Conservation (phyloP, 2,797 vertebrate species). For the Heliangelus exortis region DNA sequence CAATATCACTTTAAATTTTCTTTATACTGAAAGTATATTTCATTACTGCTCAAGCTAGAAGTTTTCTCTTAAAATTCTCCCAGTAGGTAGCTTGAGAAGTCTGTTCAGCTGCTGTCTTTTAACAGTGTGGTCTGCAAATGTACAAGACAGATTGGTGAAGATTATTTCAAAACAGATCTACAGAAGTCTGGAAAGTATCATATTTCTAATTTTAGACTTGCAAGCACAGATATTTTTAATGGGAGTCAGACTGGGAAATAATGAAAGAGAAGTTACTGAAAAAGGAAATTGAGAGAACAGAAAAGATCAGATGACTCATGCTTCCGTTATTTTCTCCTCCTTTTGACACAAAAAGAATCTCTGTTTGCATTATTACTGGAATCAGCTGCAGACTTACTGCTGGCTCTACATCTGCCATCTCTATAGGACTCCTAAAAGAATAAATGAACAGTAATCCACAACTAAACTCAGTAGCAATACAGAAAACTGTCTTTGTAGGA, state of each 20-base stretch:
- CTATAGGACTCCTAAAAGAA: not conserved
- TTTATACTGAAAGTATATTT: not conserved
- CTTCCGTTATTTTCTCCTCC: constrained; percentile 34
- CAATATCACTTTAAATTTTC: not conserved
- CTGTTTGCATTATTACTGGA: not conserved
- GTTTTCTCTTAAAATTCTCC: not conserved
- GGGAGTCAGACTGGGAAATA: not conserved
- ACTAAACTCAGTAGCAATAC: not conserved
- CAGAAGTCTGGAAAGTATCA: not conserved
- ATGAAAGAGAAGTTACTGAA: constrained; percentile 24
- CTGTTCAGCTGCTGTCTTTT: not conserved
- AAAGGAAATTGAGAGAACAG: constrained; percentile 39
- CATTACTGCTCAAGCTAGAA: not conserved
- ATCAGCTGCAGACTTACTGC: constrained; percentile 16
- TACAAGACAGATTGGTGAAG: not conserved
- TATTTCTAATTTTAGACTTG: not conserved
- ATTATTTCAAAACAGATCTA: constrained; percentile 1
- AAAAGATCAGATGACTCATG: constrained; percentile 37
- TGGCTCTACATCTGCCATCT: not conserved
- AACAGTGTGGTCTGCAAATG: not conserved
- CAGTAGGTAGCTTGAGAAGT: not conserved
- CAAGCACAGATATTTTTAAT: not conserved
- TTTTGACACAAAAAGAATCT: constrained; percentile 2
- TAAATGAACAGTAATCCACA: not conserved
- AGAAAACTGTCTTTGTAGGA: not conserved